Evolutionary conservation across 2,797 vertebrate species (phyloP), one percentile per base, ranked within the genome.

Genomic region (Ispidina picta): DNA sequence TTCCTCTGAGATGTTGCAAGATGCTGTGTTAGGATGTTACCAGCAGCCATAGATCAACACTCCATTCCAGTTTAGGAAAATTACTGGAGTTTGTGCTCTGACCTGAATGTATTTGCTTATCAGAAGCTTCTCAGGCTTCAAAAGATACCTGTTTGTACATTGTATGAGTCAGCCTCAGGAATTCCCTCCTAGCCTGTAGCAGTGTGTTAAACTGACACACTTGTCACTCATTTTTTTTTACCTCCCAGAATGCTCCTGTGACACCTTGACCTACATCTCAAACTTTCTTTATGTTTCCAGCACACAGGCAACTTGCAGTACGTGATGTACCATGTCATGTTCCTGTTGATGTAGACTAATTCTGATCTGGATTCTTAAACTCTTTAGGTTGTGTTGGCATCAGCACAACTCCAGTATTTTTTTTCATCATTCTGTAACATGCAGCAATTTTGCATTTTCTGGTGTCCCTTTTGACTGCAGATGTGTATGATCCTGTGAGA

Each of bases 111-210:
- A 7, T 33, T 70, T 72, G 25, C 72, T 82, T 80, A 41, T 87
- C 54, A 68, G 65, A 72, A 89, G 54, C 51, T 76, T 82, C 49
- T 60, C 49, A 51, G 63, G 22, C 55, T 88, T 90, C 70, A 55
- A 15, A 73, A 86, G 52, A 66, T 44, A 55, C 35, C 63, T 75
- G 33, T 81, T 82, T 63, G 71, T 54, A 78, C 63, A 12, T 5
- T 3, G 4, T 59, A 9, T 85, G 86, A 95, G 54, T 88, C 86
- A 90, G 26, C 60, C 72, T 66, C 58, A 85, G 62, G 89, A 95
- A 93, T 94, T 90, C 54, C 37, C 13, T 90, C 49, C 54, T 76
- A 44, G 58, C 59, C 62, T 80, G 44, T 54, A 85, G 84, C 73
- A 68, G 0, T 41, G 8, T 85, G 31, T 74, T 93, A 52, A 89